A percentile compares a stretch with the other conserved stretches of the same genome.
Conservation (phyloP, 2,888 invertebrate species). For the Biston stratarius region DNA sequence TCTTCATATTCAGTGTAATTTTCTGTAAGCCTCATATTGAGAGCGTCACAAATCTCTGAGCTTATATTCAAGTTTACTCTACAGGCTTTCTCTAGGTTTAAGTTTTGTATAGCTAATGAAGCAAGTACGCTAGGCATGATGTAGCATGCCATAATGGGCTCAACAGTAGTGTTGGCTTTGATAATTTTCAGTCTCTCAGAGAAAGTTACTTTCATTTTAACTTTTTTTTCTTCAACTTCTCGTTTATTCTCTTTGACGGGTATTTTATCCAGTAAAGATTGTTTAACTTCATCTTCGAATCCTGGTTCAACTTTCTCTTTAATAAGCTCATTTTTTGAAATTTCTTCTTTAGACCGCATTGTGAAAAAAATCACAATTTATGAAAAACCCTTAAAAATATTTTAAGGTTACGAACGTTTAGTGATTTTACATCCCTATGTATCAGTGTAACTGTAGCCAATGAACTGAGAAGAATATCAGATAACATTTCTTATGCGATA, state of each 20-base stretch:
- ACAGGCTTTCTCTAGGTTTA: slow-evolving; percentile 91
- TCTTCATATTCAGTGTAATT: slow-evolving; percentile 85
- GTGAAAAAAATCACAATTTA: not conserved
- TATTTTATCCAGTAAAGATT: slow-evolving; percentile 62
- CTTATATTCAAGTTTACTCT: slow-evolving; percentile 92
- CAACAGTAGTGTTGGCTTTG: slow-evolving; percentile 88
- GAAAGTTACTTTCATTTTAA: slow-evolving; percentile 60
- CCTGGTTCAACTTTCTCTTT: slow-evolving; percentile 38
- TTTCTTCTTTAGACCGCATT: slow-evolving; percentile 35
- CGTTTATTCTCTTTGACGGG: slow-evolving; percentile 40
- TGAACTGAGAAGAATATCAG: slow-evolving; percentile 45
- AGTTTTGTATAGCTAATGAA: slow-evolving; percentile 92
- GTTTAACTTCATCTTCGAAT: slow-evolving; percentile 51
- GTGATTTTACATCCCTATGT: slow-evolving; percentile 9
- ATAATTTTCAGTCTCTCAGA: slow-evolving; percentile 69
- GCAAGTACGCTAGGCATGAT: slow-evolving; percentile 89
- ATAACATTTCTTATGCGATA: slow-evolving; percentile 39
- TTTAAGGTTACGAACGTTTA: not conserved
- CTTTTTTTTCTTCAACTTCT: slow-evolving; percentile 39
- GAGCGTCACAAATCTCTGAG: slow-evolving; percentile 90
- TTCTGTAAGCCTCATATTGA: slow-evolving; percentile 90
- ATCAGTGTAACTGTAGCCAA: slow-evolving; percentile 28
- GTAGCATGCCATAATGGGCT: slow-evolving; percentile 91
- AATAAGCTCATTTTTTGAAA: slow-evolving; percentile 28
- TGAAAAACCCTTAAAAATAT: not conserved